Evolutionary conservation across 2,113 vertebrate species (phyloP).

Genomic region (Athene cunicularia): DNA sequence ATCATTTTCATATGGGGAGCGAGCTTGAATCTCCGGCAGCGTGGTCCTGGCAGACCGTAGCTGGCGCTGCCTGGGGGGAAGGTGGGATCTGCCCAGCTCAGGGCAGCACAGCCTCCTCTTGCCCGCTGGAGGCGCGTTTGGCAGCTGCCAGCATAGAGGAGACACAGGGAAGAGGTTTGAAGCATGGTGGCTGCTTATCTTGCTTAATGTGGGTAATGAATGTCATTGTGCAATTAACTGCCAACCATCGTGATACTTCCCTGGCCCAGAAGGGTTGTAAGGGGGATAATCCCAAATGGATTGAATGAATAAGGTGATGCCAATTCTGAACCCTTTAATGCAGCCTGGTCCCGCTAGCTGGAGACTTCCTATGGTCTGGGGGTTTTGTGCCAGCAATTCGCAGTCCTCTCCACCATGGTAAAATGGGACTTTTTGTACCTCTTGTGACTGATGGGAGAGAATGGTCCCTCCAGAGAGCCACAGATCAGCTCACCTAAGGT

Average conservation of each 20-base stretch:
- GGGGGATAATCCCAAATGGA: neutral
- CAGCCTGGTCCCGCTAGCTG: neutral
- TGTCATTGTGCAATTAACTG: neutral
- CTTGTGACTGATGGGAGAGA: neutral
- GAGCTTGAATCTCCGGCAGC: neutral
- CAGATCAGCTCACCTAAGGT: neutral
- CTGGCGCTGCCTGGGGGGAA: neutral
- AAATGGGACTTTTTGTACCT: neutral
- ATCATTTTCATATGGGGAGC: rapidly evolving
- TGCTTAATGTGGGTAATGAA: neutral
- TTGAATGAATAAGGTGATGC: neutral
- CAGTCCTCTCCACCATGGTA: neutral
- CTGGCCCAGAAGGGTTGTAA: rapidly evolving
- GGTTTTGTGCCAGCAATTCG: neutral
- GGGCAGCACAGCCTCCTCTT: neutral
- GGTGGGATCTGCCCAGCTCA: rapidly evolving
- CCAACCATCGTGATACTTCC: neutral
- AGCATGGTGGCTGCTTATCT: neutral
- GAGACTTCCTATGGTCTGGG: neutral
- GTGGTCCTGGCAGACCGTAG: rapidly evolving
- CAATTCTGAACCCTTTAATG: neutral
- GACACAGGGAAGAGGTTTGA: neutral
- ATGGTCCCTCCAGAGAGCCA: neutral
- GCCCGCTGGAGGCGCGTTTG: neutral
- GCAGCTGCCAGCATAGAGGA: neutral